These are phyloP conservation scores for Psammodynastes pulverulentus DNA, from an alignment of 2,113 vertebrate species.

Conservation along the genomic window DNA sequence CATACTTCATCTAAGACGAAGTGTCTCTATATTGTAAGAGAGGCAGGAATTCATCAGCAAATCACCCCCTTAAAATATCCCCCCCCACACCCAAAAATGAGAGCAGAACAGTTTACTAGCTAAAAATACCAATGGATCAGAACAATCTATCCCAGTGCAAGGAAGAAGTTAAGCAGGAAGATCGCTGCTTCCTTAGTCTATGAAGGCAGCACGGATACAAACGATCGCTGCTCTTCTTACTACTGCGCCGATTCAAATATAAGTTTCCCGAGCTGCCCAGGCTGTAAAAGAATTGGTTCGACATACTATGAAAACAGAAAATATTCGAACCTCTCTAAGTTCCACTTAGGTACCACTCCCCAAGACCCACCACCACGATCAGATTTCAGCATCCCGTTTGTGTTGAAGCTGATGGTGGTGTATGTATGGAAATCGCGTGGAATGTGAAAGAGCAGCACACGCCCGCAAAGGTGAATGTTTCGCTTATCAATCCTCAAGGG, in stretches of 20 bases:
- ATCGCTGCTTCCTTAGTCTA: background rate
- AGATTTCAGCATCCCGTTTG: background rate
- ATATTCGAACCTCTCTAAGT: background rate
- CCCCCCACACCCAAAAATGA: background rate
- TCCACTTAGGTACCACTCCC: background rate
- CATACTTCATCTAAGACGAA: background rate
- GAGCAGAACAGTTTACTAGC: background rate
- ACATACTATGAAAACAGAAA: background rate
- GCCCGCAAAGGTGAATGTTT: background rate
- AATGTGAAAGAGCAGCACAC: background rate
- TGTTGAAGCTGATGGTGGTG: background rate
- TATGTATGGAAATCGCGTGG: background rate
- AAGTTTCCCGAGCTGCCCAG: background rate
- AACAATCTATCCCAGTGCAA: background rate
- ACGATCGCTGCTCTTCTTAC: background rate
- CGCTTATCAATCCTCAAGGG: background rate
- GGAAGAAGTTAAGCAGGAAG: background rate
- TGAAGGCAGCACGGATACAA: background rate
- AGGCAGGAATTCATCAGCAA: background rate
- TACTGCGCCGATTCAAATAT: background rate
- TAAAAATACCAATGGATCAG: background rate
- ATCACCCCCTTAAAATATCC: background rate
- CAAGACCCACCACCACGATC: background rate
- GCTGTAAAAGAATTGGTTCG: background rate
- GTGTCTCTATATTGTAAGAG: background rate